phyloP scores from a whole-genome alignment of 2,113 vertebrate species.

The Scortum barcoo region DNA sequence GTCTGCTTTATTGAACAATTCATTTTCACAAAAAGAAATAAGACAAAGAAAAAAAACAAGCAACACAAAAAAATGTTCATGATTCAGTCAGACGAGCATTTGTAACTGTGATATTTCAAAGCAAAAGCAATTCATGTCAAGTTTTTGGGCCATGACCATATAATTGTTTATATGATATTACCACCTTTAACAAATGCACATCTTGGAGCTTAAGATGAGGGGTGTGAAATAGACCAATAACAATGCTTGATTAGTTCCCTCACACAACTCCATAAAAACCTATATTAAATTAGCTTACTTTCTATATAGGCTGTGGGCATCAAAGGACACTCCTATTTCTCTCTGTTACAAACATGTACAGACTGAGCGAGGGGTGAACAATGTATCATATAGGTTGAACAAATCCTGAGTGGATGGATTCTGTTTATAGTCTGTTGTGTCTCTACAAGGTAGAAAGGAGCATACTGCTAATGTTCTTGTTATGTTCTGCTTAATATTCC shows the following conservation, averaged over 20 bases:
- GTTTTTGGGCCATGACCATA: too few relatives aligned
- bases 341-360: background rate
- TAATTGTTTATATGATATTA: too few relatives aligned
- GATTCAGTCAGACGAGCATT: too few relatives aligned
- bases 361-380: background rate
- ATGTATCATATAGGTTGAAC: background rate
- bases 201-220: background rate
- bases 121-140: too few relatives aligned
- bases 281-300: background rate
- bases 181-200: background rate
- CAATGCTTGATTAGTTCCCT: constrained; percentile 3
- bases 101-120: too few relatives aligned
- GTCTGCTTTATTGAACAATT: too few relatives aligned
- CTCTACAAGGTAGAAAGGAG: background rate
- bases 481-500: background rate
- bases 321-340: constrained; percentile 33
- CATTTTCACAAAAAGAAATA: too few relatives aligned
- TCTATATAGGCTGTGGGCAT: background rate
- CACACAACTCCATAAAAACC: background rate
- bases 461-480: background rate
- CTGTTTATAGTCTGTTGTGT: background rate
- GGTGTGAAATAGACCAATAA: constrained; percentile 11
- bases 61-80: too few relatives aligned
- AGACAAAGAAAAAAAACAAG: too few relatives aligned
- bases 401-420: background rate